Percentiles rank a stretch among this genome's conserved stretches.
These are phyloP conservation scores for Margaritifera margaritifera DNA, from an alignment of 2,888 invertebrate species.

Conservation along the genomic window DNA sequence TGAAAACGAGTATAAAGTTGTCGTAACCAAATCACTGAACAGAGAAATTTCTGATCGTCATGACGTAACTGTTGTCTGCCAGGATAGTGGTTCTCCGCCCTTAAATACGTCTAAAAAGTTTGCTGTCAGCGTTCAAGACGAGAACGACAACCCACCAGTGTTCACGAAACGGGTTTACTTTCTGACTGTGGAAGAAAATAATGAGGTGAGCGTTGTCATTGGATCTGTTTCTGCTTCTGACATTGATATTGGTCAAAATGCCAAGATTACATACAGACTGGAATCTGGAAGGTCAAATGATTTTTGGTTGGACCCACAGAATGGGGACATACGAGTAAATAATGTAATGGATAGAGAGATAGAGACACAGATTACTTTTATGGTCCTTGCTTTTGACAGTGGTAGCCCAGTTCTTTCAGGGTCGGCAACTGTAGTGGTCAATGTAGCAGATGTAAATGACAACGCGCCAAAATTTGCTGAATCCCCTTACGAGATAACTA, in stretches of 20 bases:
- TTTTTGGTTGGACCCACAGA: slow-evolving; percentile 46
- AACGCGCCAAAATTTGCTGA: slow-evolving; percentile 44
- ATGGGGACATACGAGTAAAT: slow-evolving; percentile 53
- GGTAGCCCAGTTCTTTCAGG: slow-evolving; percentile 37
- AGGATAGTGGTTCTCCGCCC: slow-evolving; percentile 46
- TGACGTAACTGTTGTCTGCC: slow-evolving; percentile 40
- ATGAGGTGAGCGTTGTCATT: slow-evolving; percentile 46
- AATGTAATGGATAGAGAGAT: slow-evolving; percentile 52
- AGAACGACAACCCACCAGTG: slow-evolving; percentile 91
- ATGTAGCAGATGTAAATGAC: slow-evolving; percentile 52
- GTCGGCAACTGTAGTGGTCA: slow-evolving; percentile 36
- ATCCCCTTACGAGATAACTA: slow-evolving; percentile 38
- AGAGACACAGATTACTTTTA: slow-evolving; percentile 39
- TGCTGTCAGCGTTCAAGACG: slow-evolving; percentile 79
- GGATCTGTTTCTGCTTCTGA: slow-evolving; percentile 49
- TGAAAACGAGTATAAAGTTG: slow-evolving; percentile 55
- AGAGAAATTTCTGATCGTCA: slow-evolving; percentile 36
- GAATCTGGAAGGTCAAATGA: slow-evolving; percentile 26
- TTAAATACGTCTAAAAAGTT: slow-evolving; percentile 40
- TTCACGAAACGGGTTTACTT: slow-evolving; percentile 78
- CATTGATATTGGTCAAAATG: slow-evolving; percentile 46
- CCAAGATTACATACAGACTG: slow-evolving; percentile 46
- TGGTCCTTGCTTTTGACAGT: slow-evolving; percentile 46
- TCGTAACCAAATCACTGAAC: slow-evolving; percentile 39
- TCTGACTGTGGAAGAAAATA: slow-evolving; percentile 51